Percentiles rank a stretch among this genome's conserved stretches.
Conservation (phyloP, 2,797 vertebrate species). For the Pseudotriccus pelzelni region DNA sequence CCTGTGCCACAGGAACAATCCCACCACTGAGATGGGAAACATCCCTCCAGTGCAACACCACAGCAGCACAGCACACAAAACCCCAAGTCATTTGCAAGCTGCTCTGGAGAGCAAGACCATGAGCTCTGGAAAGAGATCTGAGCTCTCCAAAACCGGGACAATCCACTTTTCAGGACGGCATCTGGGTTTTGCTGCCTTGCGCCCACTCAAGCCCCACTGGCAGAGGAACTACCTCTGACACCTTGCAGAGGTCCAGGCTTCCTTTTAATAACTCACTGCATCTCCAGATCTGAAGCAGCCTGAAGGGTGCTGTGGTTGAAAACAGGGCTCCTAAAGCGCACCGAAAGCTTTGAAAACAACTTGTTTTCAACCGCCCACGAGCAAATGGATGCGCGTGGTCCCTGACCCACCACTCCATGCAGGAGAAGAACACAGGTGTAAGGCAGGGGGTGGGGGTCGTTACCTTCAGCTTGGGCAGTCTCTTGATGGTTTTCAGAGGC, state of each 20-base stretch:
- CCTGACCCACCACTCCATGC: rapidly evolving
- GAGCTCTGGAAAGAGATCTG: neutral
- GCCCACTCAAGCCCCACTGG: neutral
- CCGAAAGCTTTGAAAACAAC: neutral
- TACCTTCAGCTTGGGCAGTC: conserved; percentile 97
- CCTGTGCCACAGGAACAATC: neutral
- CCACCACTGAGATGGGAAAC: neutral
- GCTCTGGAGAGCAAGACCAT: neutral
- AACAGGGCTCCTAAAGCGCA: neutral
- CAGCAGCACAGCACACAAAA: neutral
- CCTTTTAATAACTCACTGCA: neutral
- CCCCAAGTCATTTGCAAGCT: neutral
- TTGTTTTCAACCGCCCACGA: rapidly evolving
- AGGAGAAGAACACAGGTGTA: neutral
- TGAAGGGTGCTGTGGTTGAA: neutral
- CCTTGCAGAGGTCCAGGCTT: neutral
- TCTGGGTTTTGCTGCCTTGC: neutral
- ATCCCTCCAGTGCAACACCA: neutral
- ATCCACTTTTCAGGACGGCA: neutral
- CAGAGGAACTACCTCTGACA: neutral
- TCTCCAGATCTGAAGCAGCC: neutral
- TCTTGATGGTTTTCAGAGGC: conserved; percentile 97
- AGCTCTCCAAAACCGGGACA: neutral
- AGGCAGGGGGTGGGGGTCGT: neutral
- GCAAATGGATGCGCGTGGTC: rapidly evolving